phyloP scores from a whole-genome alignment of 2,888 invertebrate genomes.

The Cataglyphis albicans region DNA sequence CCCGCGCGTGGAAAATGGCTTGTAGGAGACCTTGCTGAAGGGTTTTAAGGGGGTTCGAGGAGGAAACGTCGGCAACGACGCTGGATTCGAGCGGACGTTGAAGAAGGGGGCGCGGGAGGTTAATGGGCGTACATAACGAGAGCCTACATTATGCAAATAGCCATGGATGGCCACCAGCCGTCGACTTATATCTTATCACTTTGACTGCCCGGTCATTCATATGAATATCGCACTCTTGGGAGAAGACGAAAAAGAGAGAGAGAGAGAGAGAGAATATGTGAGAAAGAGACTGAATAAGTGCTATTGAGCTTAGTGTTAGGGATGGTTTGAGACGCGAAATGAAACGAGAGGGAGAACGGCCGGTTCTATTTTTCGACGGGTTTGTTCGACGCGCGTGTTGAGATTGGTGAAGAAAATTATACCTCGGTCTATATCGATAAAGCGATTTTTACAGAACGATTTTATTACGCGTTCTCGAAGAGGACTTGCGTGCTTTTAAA shows the following conservation, averaged over 20 bases:
- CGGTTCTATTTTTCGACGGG: constrained; percentile 32
- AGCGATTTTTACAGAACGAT: constrained; percentile 1
- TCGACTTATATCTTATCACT: constrained; percentile 82
- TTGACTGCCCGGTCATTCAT: constrained; percentile 75
- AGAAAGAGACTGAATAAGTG: constrained; percentile 18
- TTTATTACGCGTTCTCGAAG: background rate
- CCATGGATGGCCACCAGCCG: constrained; percentile 78
- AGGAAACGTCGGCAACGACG: constrained; percentile 57
- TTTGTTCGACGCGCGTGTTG: background rate
- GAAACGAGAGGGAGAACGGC: constrained; percentile 15
- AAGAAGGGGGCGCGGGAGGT: constrained; percentile 72
- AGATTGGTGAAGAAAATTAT: background rate
- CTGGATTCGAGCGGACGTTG: constrained; percentile 54
- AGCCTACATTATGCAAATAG: constrained; percentile 84
- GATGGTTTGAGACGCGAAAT: constrained; percentile 53
- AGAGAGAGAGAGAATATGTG: background rate
- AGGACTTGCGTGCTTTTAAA: background rate
- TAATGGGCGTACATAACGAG: constrained; percentile 84
- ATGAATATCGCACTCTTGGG: constrained; percentile 76
- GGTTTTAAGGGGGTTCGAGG: constrained; percentile 44
- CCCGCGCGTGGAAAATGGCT: constrained; percentile 66
- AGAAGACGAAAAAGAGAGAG: constrained; percentile 4
- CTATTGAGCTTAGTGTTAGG: constrained; percentile 45
- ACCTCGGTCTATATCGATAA: background rate
- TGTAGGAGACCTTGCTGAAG: constrained; percentile 45